These are phyloP conservation scores for Therioaphis trifolii DNA, from an alignment of 2,888 invertebrate genomes.

Conservation along the genomic window DNA sequence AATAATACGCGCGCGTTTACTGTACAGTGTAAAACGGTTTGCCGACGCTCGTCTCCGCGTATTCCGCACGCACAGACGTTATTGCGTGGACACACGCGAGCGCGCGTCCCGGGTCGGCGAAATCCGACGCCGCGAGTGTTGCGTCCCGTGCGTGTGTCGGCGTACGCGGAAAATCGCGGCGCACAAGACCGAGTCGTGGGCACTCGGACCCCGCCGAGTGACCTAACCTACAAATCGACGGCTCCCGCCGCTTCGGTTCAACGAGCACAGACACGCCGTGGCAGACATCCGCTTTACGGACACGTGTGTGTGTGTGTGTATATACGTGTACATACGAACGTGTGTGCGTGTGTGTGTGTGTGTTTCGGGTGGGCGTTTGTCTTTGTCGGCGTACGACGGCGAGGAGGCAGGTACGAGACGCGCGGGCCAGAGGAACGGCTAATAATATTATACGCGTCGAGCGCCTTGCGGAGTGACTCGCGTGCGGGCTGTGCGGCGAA, in stretches of 20 bases:
- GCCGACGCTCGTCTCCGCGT: no score
- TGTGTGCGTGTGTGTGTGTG: background rate
- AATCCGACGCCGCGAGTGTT: no score
- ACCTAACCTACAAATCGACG: background rate
- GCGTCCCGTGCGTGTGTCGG: no score
- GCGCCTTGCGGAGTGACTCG: no score
- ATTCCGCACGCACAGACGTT: no score
- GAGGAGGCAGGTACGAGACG: no score
- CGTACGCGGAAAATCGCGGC: background rate
- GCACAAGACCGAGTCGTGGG: background rate
- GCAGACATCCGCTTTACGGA: conserved; percentile 3
- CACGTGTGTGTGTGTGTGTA: background rate
- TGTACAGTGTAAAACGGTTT: no score
- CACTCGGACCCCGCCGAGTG: background rate
- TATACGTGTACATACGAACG: background rate
- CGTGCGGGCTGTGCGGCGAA: background rate
- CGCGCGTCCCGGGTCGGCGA: no score
- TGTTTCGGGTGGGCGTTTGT: conserved; percentile 14
- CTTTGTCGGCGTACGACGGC: background rate
- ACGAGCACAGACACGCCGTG: background rate
- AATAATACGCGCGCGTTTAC: background rate
- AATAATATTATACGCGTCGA: conserved; percentile 10
- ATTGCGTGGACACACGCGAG: no score
- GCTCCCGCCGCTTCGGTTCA: background rate
- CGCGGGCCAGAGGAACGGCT: background rate